Evolutionary conservation across 2,888 invertebrate genomes (phyloP), one percentile per base, ranked within the genome.

Genomic region (Resseliella maxima): DNA sequence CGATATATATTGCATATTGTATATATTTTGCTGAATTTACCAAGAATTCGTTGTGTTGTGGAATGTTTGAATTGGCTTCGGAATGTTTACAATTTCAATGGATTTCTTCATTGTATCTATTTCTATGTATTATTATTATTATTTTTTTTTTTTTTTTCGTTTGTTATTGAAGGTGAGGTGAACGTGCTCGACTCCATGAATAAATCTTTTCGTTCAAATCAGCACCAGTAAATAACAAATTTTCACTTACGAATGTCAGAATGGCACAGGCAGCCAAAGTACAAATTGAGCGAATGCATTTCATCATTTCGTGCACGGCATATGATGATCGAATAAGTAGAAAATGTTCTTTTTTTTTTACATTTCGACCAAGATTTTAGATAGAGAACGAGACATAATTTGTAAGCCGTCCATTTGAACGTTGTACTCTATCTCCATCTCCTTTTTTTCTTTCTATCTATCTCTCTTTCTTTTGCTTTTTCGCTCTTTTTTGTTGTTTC

Each of bases 211-310:
- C 59, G 59, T 35, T 72, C 10, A 72, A 72, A 72, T 72, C 72
- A 72, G 31, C 72, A 72, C 38, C 15, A 83, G 81, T 81, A 81
- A 81, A 81, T 81, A 81, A 83, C 83, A 83, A 83, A 83, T 83
- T 83, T 83, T 83, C 38, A 83, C 83, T 83, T 83, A 12, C 8
- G n/a, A 83, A 83, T 27, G 83, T 83, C 83, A 83, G 38, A 83
- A 83, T 38, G 12, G 27, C 6, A 41, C 59, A 83, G 35, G 36
- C 38, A 83, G 10, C n/a, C 59, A 3, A 38, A 38, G 38, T 38
- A 83, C 83, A 83, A 83, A 83, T 83, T 83, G 83, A 83, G 83
- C 83, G 24, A 83, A 36, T 36, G 38, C 83, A 36, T 83, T 83
- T 38, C 83, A 83, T 38, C 36, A n/a, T 36, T 83, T 83, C 83